These are phyloP conservation scores for Odontamblyopus rebecca DNA, from an alignment of 2,797 vertebrate species.

Conservation along the genomic window DNA sequence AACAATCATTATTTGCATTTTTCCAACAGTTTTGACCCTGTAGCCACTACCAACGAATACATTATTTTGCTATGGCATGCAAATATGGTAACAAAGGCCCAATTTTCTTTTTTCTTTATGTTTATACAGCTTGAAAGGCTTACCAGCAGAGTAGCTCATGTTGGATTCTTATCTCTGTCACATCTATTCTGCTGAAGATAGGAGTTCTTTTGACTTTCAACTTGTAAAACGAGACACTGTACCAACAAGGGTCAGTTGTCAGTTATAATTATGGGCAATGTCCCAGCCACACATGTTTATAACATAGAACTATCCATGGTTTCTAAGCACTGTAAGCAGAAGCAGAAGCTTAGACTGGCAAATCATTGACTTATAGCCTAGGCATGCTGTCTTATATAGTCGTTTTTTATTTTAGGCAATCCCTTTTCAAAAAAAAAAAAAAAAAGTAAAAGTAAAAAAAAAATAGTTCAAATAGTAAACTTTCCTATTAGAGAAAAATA, in stretches of 20 bases:
- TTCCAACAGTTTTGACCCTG: no score
- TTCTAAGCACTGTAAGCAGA: no score
- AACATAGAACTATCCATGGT: no score
- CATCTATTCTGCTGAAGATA: neutral
- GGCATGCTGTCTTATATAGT: no score
- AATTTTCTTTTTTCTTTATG: neutral
- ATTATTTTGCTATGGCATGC: neutral
- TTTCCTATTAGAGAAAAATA: neutral
- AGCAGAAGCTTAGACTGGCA: no score
- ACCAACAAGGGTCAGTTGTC: constrained; percentile 34
- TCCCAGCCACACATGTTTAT: neutral
- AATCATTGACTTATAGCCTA: neutral
- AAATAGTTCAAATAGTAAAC: no score
- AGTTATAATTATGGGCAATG: constrained; percentile 38
- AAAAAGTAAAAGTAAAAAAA: no score
- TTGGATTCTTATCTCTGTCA: constrained; percentile 8
- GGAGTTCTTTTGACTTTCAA: constrained; percentile 19
- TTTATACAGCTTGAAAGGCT: neutral
- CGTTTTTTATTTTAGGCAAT: no score
- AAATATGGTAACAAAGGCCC: neutral
- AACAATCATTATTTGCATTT: no score
- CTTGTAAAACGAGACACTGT: constrained; percentile 35
- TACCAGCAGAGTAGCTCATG: constrained; percentile 7
- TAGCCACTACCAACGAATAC: no score
- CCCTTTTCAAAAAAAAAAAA: no score